Evolutionary conservation across 2,797 vertebrate genomes (phyloP), one percentile per base, ranked within the genome.

Genomic region (Sylvilagus floridanus): DNA sequence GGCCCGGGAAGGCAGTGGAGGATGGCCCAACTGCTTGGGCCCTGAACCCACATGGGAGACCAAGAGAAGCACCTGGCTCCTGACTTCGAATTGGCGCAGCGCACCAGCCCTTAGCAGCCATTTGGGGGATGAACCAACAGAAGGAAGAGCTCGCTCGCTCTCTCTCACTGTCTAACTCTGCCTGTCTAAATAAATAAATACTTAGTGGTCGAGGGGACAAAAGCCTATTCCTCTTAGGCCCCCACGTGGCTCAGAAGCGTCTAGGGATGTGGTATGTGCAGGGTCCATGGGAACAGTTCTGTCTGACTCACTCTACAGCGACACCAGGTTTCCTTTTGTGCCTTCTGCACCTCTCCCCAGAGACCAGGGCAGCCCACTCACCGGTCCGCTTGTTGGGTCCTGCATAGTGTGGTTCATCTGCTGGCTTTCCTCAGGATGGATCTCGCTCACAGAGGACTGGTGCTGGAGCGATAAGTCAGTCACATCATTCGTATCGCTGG

Each of bases 391-490:
- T 5, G 54, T 16, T 57, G 54, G 54, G 54, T 57, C 54, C 54
- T 57, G 13, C 13, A 57, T 21, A 11, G 17, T 21, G 21, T 57
- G 54, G 54, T 5, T 5, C 19, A 21, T 16, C 16, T 21, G 11
- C 26, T 13, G 7, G 7, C 6, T 9, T 24, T 22, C 1, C 12
- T 19, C 71, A 7, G 21, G 77, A 4, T 6, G 17, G 3, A 7
- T 7, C 7, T 22, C 0, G 4, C 8, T 47, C 4, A 2, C 10
- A 2, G 4, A 21, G 26, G 32, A 16, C 5, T 3, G 7, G 7
- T 4, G 0, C 5, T 4, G 8, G 19, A 3, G 8, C 7, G n/a
- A 11, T 21, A 28, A 11, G 60, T 19, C 13, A 0, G 7, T 7
- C 17, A 2, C 7, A 16, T 7, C 6, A 26, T 12, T 22, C 16